A percentile compares a stretch with the other conserved stretches of the same genome.
Conservation (phyloP, 2,888 invertebrate genomes). For the Hemaris fuciformis region DNA sequence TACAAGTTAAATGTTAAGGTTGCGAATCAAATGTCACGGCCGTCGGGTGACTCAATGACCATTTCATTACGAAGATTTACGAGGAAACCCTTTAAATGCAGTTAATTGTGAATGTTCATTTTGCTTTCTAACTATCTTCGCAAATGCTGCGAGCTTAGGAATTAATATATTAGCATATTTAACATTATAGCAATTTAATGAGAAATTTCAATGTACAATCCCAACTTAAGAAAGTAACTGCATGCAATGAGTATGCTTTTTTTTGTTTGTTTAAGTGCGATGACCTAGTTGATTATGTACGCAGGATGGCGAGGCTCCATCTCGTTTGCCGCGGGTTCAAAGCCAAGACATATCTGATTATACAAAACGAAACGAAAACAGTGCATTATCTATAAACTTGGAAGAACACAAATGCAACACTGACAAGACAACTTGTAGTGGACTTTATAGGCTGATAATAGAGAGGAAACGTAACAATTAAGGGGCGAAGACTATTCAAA, state of each 20-base stretch:
- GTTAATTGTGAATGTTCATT: constrained; percentile 67
- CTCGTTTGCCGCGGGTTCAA: no score
- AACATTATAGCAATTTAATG: constrained; percentile 30
- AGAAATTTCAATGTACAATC: constrained; percentile 40
- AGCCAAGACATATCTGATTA: no score
- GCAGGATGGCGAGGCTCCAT: no score
- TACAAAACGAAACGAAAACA: no score
- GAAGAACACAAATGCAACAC: no score
- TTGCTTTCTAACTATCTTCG: constrained; percentile 61
- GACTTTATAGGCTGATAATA: no score
- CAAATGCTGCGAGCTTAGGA: constrained; percentile 33
- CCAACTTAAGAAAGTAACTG: background rate
- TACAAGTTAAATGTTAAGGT: constrained; percentile 35
- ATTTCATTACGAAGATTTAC: constrained; percentile 75
- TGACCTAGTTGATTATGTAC: no score
- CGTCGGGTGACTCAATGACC: constrained; percentile 45
- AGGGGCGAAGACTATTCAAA: no score
- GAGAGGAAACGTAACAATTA: no score
- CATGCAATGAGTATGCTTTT: background rate
- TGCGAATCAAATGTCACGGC: constrained; percentile 24
- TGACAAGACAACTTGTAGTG: no score
- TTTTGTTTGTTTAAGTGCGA: background rate
- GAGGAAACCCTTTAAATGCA: constrained; percentile 71
- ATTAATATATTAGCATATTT: constrained; percentile 14
- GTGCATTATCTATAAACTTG: no score